Evolutionary conservation across 2,797 vertebrate genomes (phyloP).

Genomic region (Distichodus sexfasciatus): DNA sequence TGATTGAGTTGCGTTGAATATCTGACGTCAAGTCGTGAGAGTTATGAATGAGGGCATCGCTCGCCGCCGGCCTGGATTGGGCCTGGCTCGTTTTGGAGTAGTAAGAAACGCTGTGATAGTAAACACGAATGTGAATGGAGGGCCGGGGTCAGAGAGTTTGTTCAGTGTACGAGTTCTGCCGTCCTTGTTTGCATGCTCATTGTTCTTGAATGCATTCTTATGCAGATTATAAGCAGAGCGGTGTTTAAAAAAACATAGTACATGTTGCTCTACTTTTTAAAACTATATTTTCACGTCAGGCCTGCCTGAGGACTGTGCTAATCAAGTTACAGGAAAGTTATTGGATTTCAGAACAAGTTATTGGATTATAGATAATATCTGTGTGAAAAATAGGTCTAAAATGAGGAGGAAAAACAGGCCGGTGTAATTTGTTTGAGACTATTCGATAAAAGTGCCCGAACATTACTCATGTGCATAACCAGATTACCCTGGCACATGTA

Average conservation of each 20-base stretch:
- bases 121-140: slow-evolving; percentile 7
- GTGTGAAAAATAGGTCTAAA: slow-evolving; percentile 7
- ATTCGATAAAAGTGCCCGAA: slow-evolving; percentile 16
- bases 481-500: not conserved
- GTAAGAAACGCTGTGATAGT: not conserved
- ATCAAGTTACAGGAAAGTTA: slow-evolving; percentile 26
- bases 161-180: not conserved
- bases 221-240: slow-evolving; percentile 16
- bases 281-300: slow-evolving; percentile 19
- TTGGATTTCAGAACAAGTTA: slow-evolving; percentile 21
- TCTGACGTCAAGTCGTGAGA: not conserved
- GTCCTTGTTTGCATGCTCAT: slow-evolving; percentile 12
- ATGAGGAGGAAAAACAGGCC: slow-evolving; percentile 31
- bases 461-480: not conserved
- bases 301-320: slow-evolving; percentile 1
- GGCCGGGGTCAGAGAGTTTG: slow-evolving; percentile 24
- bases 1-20: too few species aligned
- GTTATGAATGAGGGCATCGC: slow-evolving; percentile 20
- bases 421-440: too few species aligned
- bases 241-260: not conserved
- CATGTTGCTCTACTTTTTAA: slow-evolving; percentile 1
- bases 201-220: not conserved
- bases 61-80: not conserved
- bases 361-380: slow-evolving; percentile 21
- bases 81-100: not conserved